phyloP scores from a whole-genome alignment of 2,113 vertebrate species.

The Myrmecophaga tridactyla region DNA sequence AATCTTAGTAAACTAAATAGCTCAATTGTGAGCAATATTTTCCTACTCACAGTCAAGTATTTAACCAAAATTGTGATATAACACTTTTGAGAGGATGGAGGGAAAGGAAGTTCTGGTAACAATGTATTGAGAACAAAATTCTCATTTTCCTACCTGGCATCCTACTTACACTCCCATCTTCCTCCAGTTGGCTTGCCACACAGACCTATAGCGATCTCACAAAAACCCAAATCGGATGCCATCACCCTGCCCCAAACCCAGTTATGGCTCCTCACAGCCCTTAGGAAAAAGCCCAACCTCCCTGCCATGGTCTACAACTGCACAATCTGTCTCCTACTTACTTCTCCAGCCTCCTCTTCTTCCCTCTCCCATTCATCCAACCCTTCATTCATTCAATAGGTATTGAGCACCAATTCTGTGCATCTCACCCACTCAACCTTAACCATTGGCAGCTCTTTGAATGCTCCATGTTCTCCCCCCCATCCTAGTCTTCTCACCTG shows the following conservation, averaged over 20 bases:
- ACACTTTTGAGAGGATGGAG: background rate
- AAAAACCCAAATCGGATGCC: background rate
- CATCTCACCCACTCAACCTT: background rate
- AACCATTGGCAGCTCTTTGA: background rate
- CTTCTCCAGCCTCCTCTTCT: background rate
- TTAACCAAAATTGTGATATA: conserved; percentile 1
- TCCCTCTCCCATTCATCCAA: background rate
- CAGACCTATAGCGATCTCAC: background rate
- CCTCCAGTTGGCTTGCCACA: background rate
- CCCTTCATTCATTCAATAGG: background rate
- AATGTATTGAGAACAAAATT: background rate
- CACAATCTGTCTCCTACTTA: background rate
- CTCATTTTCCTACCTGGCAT: background rate
- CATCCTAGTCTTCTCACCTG: background rate
- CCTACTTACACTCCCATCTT: background rate
- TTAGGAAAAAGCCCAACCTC: background rate
- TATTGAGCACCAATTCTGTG: background rate
- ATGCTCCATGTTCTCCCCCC: background rate
- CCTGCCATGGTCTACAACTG: background rate
- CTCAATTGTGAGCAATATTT: conserved; percentile 5
- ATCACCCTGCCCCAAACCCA: background rate
- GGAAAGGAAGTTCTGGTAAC: background rate
- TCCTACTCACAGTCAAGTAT: background rate
- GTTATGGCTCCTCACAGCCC: background rate
- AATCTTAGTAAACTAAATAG: background rate